Evolutionary conservation across 1,140 invertebrate genomes (phyloP), one percentile per base, ranked within the genome.

Genomic region (Camponotus floridanus): DNA sequence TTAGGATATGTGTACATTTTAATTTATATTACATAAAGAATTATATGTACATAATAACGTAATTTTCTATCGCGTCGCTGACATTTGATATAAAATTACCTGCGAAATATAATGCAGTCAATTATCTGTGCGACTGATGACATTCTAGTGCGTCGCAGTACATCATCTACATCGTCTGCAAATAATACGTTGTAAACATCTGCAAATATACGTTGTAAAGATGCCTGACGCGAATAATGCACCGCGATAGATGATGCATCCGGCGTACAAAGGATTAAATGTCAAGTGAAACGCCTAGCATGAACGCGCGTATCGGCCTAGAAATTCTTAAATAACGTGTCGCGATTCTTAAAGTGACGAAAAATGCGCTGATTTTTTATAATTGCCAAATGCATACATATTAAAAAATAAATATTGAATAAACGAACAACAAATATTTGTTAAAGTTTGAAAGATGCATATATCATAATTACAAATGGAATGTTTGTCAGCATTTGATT

Each of bases 31-130:
- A 42, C 31, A 48, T 26, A 48, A 62, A 8, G 42, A 71, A 78
- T 81, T 59, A 68, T 51, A 18, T 55, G n/a, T 42, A 4, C 7
- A 21, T 33, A 33, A 18, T 39, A 68, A 70, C 48, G 55, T 21
- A 73, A 73, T 71, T 45, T 81, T 81, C 67, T 39, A 71, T 76
- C 39, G 13, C 31, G 26, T 3, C 31, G 42, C 76, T 89, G 88
- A 89, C 88, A 89, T 89, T 89, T 89, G 84, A 51, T 61, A 39
- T 85, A 45, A 48, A 85, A 78, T 61, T 61, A 26, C 8, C 36
- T 26, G 59, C 48, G 36, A 83, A 86, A 33, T 76, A 39, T 83
- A 83, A 86, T 55, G 83, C 76, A 74, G 59, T n/a, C 51, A 3
- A 59, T 31, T 85, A 74, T 81, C 45, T 81, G 31, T 45, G 26